A percentile compares a stretch with the other conserved stretches of the same genome.
These are phyloP conservation scores for Stylophora pistillata DNA, from an alignment of 64 coral and sea anemone genomes.

Conservation along the genomic window DNA sequence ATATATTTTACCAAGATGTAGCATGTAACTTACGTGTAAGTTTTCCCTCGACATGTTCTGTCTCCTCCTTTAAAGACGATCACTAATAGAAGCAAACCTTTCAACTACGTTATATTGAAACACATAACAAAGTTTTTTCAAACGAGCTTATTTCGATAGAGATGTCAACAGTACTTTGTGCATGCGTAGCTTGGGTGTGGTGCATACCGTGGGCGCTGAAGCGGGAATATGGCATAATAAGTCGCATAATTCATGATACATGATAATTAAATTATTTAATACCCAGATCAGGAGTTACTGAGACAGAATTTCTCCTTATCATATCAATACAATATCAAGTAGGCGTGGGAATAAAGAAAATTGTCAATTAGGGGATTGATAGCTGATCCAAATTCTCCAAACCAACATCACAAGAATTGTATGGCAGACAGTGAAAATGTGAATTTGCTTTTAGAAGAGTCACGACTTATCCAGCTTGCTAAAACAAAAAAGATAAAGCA, in stretches of 20 bases:
- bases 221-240: background rate
- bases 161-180: slow-evolving; percentile 14
- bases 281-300: background rate
- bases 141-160: background rate
- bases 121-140: background rate
- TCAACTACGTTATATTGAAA: background rate
- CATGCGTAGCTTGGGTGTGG: slow-evolving; percentile 36
- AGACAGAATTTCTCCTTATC: too few relatives aligned
- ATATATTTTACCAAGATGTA: background rate
- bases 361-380: too few relatives aligned
- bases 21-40: slow-evolving; percentile 21
- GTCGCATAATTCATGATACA: background rate
- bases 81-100: background rate
- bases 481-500: too few relatives aligned
- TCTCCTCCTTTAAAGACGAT: background rate
- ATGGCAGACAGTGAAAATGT: too few relatives aligned
- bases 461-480: too few relatives aligned
- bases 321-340: too few relatives aligned
- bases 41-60: slow-evolving; percentile 29
- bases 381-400: too few relatives aligned
- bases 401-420: too few relatives aligned
- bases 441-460: too few relatives aligned
- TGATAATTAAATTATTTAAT: background rate
- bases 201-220: slow-evolving; percentile 23
- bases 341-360: too few relatives aligned